These are phyloP conservation scores for Dromaius novaehollandiae DNA, from an alignment of 2,113 vertebrate species.

Conservation along the genomic window DNA sequence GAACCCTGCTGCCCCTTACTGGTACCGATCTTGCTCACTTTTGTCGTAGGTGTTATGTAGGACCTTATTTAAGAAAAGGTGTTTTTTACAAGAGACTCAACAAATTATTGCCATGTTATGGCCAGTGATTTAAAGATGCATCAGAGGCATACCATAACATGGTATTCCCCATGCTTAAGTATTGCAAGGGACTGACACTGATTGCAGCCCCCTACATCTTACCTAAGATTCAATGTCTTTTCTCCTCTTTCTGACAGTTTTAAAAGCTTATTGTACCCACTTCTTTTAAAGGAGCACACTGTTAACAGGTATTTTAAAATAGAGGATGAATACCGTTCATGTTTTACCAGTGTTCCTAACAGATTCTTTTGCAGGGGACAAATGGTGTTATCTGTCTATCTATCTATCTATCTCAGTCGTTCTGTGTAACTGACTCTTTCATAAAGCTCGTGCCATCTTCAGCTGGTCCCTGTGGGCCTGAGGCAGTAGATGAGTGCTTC, in stretches of 20 bases:
- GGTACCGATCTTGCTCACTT: accelerated
- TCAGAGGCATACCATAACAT: background rate
- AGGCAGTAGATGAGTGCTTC: accelerated
- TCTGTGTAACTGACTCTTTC: background rate
- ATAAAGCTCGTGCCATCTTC: background rate
- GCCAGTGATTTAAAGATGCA: background rate
- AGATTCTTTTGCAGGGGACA: background rate
- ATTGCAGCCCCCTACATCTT: background rate
- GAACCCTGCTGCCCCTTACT: background rate
- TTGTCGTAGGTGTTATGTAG: background rate
- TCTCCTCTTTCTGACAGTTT: background rate
- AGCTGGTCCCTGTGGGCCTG: background rate
- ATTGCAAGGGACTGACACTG: background rate
- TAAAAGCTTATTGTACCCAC: accelerated
- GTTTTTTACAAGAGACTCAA: background rate
- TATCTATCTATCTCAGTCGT: background rate
- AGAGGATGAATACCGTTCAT: accelerated
- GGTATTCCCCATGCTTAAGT: background rate
- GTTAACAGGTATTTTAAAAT: background rate
- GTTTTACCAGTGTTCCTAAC: background rate
- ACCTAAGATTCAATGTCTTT: background rate
- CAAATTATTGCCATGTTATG: accelerated
- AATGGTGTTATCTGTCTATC: no score
- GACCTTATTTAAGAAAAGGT: background rate
- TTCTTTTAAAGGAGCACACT: accelerated